Base-by-base conservation (phyloP, 2,113 vertebrate species). In the Verasper variegatus region DNA sequence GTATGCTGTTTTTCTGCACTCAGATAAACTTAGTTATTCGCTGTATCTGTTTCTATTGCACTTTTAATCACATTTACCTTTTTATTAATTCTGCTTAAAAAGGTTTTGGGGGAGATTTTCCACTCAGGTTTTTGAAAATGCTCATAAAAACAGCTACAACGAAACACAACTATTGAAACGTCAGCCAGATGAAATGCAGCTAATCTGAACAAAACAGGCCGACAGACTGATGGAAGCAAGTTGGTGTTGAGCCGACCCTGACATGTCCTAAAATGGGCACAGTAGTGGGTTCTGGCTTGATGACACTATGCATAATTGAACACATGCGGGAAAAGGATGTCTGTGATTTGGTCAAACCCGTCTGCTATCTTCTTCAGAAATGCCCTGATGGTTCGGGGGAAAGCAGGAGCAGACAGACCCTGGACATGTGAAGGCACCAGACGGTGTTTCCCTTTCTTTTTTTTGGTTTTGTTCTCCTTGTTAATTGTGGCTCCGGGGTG, bases 261-360 rank as follows among this genome's bases (percentile, higher is more conserved):
- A 76, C 15, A 81, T 80, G 20, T 49, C 65, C 68, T 45, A 76
- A 76, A 70, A 83, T 76, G 70, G 71, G 54, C 77, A 56, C 35
- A 51, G 55, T 66, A 20, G 31, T n/a, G 9, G 17, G 17, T 55
- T 2, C 35, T 63, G 40, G 24, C 49, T 58, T 62, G 69, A 69
- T 76, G 45, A 54, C 59, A 23, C 13, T 3, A 45, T 68, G 68
- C 71, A 74, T 71, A 80, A 68, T 64, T 80, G 78, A 82, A 71
- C 37, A 63, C 76, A 72, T 61, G 59, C 35, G 57, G 72, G 40
- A 85, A 86, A 78, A 73, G 17, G 78, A 86, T 84, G 81, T 67
- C 20, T 82, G 63, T 80, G 70, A 82, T 80, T 82, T 86, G 45
- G 24, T 26, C 26, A 80, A 51, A 24, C 51, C 35, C 4, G 47